These are phyloP conservation scores for Ptychochromis oligacanthus DNA, from an alignment of 2,113 vertebrate species.

Conservation along the genomic window DNA sequence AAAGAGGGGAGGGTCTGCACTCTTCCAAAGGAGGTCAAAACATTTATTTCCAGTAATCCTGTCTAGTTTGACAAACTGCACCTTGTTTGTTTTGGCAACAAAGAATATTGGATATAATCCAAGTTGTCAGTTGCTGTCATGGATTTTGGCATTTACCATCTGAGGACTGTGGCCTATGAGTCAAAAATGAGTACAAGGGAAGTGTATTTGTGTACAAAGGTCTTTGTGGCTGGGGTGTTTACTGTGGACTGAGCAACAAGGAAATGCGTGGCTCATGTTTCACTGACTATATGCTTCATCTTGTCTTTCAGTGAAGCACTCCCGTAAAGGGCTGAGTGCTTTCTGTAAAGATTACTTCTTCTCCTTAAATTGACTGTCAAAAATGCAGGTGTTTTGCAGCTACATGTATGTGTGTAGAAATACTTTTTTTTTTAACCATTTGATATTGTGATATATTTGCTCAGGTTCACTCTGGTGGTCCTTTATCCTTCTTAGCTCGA, in stretches of 20 bases:
- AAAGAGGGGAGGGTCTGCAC: background rate
- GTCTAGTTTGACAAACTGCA: background rate
- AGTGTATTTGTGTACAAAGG: background rate
- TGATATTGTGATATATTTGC: background rate
- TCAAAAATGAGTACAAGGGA: background rate
- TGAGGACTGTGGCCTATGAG: background rate
- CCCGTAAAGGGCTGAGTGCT: background rate
- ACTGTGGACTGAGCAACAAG: background rate
- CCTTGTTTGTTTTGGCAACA: background rate
- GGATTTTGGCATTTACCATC: background rate
- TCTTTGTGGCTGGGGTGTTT: constrained; percentile 3
- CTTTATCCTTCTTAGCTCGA: background rate
- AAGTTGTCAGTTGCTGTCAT: background rate
- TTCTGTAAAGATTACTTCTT: background rate
- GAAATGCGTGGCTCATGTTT: background rate
- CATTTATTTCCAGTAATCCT: background rate
- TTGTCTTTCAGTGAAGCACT: background rate
- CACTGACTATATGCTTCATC: background rate
- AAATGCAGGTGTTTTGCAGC: background rate
- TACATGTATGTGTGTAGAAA: background rate
- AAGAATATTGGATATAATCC: background rate
- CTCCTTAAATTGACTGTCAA: background rate
- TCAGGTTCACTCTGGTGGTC: background rate
- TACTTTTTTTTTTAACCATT: too few relatives aligned
- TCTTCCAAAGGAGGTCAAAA: background rate